Percentiles rank a stretch among this genome's conserved stretches.
phyloP scores from a whole-genome alignment of 2,113 vertebrate species.

The Nannospalax galili region DNA sequence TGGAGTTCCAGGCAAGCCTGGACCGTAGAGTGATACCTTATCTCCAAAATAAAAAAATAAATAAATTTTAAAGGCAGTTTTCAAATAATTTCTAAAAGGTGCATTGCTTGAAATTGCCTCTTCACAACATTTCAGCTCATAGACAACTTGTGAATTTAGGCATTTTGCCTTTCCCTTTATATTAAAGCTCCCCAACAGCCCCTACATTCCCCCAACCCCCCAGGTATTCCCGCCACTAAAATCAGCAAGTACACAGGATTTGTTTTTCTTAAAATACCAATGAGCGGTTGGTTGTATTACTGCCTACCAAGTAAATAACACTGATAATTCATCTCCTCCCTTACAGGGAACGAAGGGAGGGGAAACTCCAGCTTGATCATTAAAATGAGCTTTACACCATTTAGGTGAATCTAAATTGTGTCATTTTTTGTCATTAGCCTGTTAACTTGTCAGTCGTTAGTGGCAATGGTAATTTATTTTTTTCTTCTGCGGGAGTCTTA shows the following conservation, averaged over 20 bases:
- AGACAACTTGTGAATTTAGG: not conserved
- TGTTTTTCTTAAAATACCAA: slow-evolving; percentile 36
- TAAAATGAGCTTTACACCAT: slow-evolving; percentile 59
- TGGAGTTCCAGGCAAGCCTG: not conserved
- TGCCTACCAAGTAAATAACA: slow-evolving; percentile 45
- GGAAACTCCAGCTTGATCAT: slow-evolving; percentile 34
- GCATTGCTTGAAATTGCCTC: not conserved
- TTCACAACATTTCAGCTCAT: not conserved
- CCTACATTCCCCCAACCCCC: not conserved
- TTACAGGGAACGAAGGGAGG: not conserved
- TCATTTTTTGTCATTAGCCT: slow-evolving; percentile 67
- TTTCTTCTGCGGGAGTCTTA: slow-evolving; percentile 56
- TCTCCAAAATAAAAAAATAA: not conserved
- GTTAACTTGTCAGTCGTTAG: slow-evolving; percentile 71
- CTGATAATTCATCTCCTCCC: slow-evolving; percentile 41
- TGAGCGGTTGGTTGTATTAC: not conserved
- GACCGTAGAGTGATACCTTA: not conserved
- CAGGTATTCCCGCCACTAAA: not conserved
- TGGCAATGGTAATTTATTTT: slow-evolving; percentile 70
- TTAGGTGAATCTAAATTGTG: slow-evolving; percentile 69
- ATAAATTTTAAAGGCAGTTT: not conserved
- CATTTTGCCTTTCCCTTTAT: not conserved
- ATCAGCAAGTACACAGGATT: not conserved
- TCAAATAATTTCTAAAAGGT: slow-evolving; percentile 7
- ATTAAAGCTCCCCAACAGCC: not conserved